phyloP scores from a whole-genome alignment of 2,113 vertebrate genomes.

The Sialia sialis region DNA sequence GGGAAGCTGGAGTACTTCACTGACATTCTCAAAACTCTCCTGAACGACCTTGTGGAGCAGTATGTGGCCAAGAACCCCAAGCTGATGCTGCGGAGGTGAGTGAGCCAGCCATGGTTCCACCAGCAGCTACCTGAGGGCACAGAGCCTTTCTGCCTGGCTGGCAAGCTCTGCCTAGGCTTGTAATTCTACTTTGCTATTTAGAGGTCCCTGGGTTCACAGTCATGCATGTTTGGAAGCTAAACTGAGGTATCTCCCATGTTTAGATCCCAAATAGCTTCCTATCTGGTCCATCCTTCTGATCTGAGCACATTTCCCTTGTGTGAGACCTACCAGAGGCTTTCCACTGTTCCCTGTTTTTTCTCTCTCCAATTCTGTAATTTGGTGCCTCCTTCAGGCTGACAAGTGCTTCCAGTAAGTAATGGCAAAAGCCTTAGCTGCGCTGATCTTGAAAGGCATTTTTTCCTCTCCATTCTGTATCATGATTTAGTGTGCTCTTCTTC shows the following conservation, averaged over 20 bases:
- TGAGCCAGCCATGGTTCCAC: neutral
- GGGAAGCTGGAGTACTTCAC: slow-evolving; percentile 98
- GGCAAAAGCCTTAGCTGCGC: neutral
- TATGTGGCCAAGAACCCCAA: slow-evolving; percentile 98
- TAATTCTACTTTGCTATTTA: neutral
- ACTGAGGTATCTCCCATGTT: neutral
- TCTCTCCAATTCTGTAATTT: neutral
- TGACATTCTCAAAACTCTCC: slow-evolving; percentile 93
- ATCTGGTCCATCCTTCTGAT: neutral
- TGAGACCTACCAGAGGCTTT: neutral
- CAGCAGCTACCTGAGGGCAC: neutral
- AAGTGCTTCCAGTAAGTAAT: neutral
- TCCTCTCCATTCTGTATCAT: neutral
- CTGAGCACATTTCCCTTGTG: neutral
- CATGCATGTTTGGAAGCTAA: neutral
- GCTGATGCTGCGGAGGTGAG: slow-evolving; percentile 93
- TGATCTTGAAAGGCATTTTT: neutral
- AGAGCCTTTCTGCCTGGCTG: neutral
- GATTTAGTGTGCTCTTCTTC: neutral
- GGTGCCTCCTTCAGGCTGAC: slow-evolving; percentile 17
- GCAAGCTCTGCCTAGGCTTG: neutral
- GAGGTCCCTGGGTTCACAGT: neutral
- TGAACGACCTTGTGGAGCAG: slow-evolving; percentile 94
- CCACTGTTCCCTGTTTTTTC: neutral
- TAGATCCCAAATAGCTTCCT: neutral